Base-by-base conservation (phyloP, 2,113 vertebrate genomes). In the Pipa parva region DNA sequence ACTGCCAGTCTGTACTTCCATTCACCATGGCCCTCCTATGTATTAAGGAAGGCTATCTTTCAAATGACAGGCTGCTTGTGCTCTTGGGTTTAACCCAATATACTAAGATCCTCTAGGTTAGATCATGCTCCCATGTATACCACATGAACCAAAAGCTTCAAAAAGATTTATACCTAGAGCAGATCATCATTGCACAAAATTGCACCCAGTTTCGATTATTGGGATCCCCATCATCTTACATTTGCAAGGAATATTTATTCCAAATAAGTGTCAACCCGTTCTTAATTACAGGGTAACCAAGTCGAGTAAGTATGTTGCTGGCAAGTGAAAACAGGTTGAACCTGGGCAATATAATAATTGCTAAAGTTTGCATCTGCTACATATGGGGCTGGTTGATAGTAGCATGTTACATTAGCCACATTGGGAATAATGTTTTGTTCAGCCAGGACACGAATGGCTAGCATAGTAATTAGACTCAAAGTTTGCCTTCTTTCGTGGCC, bases 341-440 rank as follows among this genome's bases (percentile, higher is more conserved):
- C 94, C 85, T 97, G 97, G 24, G 97, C 95, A 73, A 98, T 94
- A 74, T 98, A 99, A 79, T 99, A 99, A 90, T 97, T 98, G 87
- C 90, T 98, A 84, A 99, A 99, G 87, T 98, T 99, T 78, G 91
- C 93, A 78, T 99, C 95, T 76, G 95, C 90, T 81, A 98, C 96
- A 24, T 99, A 98, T 1, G 97, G 95, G 72, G 97, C 97, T 1
- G 97, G 97, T 80, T 99, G 97, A 87, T 99, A 99, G 84, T 96
- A 99, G 80, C 97, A 99, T 64, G 97, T 99, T 74, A 99, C 97
- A 71, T 98, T 98, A 65, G 96, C 93, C 85, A 97, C 95, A 2
- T 98, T 99, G 73, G 97, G 97, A 74, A 99, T 98, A 84, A 95
- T 89, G 68, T 99, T 99, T 82, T 99, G 97, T 88, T 98, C 94